These are phyloP conservation scores for Patella depressa DNA, from an alignment of 2,888 invertebrate species.

Conservation along the genomic window DNA sequence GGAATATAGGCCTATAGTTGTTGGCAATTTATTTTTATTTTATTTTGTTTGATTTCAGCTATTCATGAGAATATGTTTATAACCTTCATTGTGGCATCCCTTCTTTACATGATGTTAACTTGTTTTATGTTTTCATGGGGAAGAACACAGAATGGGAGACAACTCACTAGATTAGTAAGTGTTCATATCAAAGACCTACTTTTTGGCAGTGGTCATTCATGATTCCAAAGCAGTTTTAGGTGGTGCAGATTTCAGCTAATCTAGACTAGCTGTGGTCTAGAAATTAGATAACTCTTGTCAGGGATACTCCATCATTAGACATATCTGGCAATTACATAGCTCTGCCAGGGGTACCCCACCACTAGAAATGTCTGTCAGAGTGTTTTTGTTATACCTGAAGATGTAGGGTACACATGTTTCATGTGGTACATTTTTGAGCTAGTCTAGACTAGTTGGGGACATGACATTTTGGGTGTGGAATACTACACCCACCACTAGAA, in stretches of 20 bases:
- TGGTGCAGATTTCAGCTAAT: no score
- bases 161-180: slow-evolving; percentile 25
- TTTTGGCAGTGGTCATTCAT: no score
- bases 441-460: no score
- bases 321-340: not conserved
- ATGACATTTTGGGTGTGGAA: no score
- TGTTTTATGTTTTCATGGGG: slow-evolving; percentile 74
- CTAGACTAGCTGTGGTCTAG: no score
- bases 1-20: no score
- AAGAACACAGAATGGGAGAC: slow-evolving; percentile 24
- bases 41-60: slow-evolving; percentile 53
- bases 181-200: not conserved
- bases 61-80: slow-evolving; percentile 85
- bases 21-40: not conserved
- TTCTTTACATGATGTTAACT: slow-evolving; percentile 88
- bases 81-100: slow-evolving; percentile 86
- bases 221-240: not conserved
- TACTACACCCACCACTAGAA: no score
- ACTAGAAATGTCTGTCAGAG: no score
- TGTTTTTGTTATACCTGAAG: not conserved
- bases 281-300: no score
- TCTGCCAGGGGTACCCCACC: no score
- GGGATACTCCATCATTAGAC: not conserved
- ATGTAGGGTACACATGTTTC: no score
- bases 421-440: no score